Base-by-base conservation (phyloP, 2,888 invertebrate genomes). In the Pecten maximus region DNA sequence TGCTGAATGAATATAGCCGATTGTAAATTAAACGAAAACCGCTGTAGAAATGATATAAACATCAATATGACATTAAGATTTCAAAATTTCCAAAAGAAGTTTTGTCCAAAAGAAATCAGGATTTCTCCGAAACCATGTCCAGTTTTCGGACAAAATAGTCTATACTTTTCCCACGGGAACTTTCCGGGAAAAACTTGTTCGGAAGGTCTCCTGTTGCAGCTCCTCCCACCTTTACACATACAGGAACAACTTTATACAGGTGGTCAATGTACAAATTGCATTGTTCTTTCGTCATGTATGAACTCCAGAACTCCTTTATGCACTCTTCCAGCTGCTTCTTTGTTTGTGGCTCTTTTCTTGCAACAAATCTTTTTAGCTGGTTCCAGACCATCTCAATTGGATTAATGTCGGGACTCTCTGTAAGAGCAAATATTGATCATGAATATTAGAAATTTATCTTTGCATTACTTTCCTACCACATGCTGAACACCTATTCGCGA, bases 371-470 rank as follows among this genome's bases (percentile, higher is more conserved):
- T 74, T 91, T 91, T 35, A 92, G 15, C 15, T 91, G 87, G 40
- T 48, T 88, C 91, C 92, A 91, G 12, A 91, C 91, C 91, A 91
- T 91, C 40, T 92, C 91, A 23, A 92, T 92, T n/a, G 92, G 92
- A 48, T 92, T 92, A 6, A 92, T 60, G 40, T 92, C 92, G 15
- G 89, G 88, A 87, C 89, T 88, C 88, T 92, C 91, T 89, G 91
- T 87, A 40, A 87, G 86, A 44, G n/a, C n/a, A n/a, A n/a, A n/a
- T n/a, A n/a, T n/a, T n/a, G n/a, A n/a, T n/a, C n/a, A n/a, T n/a
- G n/a, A n/a, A n/a, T n/a, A n/a, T n/a, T n/a, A n/a, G n/a, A n/a
- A n/a, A n/a, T n/a, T n/a, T n/a, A n/a, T n/a, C n/a, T n/a, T n/a
- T n/a, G n/a, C n/a, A n/a, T n/a, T n/a, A n/a, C n/a, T n/a, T n/a